phyloP scores from a whole-genome alignment of 2,113 vertebrate species.

The Onychostruthus taczanowskii region DNA sequence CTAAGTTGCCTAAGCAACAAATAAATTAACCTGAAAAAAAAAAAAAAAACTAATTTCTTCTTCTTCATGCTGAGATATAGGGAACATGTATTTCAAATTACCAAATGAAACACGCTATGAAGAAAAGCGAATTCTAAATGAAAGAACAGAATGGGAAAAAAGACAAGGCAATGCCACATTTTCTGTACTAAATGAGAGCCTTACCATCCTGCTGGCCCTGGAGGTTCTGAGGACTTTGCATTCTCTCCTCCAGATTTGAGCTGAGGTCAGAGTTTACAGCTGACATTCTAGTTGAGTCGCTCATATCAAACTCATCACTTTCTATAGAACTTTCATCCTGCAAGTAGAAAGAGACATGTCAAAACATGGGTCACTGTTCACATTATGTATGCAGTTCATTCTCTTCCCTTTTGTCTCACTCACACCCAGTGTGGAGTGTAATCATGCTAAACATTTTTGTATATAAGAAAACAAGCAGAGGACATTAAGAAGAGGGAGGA shows the following conservation, averaged over 20 bases:
- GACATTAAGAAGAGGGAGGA: not conserved
- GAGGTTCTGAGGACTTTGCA: constrained; percentile 83
- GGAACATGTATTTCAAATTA: not conserved
- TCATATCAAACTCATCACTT: constrained; percentile 87
- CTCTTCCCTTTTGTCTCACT: not conserved
- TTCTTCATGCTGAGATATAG: not conserved
- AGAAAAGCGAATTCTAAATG: constrained; percentile 16
- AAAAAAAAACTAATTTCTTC: not conserved
- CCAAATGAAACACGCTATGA: not conserved
- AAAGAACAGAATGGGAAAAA: not conserved
- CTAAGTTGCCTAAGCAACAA: constrained; percentile 32
- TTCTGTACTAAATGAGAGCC: not conserved
- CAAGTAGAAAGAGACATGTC: not conserved
- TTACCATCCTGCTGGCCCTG: constrained; percentile 84
- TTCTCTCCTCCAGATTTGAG: constrained; percentile 85
- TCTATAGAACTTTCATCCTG: constrained; percentile 87
- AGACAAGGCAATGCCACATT: not conserved
- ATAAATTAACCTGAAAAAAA: not conserved
- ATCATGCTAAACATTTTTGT: not conserved
- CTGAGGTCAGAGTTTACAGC: constrained; percentile 86
- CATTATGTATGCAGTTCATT: not conserved
- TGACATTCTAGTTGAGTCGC: constrained; percentile 85
- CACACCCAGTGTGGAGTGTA: not conserved
- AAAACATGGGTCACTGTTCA: not conserved
- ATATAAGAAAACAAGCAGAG: not conserved